Base-by-base conservation (phyloP, 2,888 invertebrate genomes). In the Epinotia demarniana region DNA sequence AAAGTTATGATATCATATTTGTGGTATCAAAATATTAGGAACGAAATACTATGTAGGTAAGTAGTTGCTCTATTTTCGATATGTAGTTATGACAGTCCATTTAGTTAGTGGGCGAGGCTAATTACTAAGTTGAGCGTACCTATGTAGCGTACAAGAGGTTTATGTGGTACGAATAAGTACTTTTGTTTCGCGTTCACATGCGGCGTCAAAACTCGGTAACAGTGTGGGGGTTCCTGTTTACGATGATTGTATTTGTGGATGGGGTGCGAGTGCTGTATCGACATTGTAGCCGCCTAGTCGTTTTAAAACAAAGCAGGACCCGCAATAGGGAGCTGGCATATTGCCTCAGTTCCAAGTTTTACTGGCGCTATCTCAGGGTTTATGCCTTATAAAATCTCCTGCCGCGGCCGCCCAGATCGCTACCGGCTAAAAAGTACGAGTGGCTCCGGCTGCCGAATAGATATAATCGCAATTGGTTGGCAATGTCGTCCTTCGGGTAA, bases 351-450 rank as follows among this genome's bases (percentile, higher is more conserved):
- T 87, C 85, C 88, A 85, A 88, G 86, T 90, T 91, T 91, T 91
- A 91, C 88, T 86, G 88, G 87, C 88, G 89, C 90, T 91, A 90
- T 90, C 89, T 89, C 87, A 84, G 86, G 86, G 86, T 92, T 92
- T 91, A 92, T 91, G 91, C 89, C 88, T 89, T 90, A 91, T 91
- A 90, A 91, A 92, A 90, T 87, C 87, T 89, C 85, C 84, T 85
- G 84, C 86, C 82, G 85, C 86, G 86, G 83, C 89, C 87, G 86
- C 86, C 85, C 83, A 80, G 82, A 86, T 81, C 79, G 84, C 85
- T 84, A 82, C 82, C 80, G 83, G 85, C 84, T 86, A 87, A 87
- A 86, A 90, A 89, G 86, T 88, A 88, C 75, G 66, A 67, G 67
- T 62, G 72, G 75, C 66, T 72, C 53, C 83, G 82, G 85, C 83